Evolutionary conservation across 2,797 vertebrate genomes (phyloP).

Genomic region (Parauchenoglanis punctatus): DNA sequence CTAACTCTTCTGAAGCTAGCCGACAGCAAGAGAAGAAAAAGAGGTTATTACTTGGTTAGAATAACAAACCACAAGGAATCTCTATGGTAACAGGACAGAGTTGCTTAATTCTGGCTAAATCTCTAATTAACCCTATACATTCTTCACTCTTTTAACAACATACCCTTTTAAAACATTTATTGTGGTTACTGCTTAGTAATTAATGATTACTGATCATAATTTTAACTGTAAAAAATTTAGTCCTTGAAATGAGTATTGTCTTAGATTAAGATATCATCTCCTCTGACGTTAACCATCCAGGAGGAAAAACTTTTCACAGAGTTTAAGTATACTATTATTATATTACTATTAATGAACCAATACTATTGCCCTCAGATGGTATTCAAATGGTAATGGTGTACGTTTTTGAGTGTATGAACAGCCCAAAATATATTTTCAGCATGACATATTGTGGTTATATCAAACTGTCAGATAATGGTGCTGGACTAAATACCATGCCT

Average conservation of each 20-base stretch:
- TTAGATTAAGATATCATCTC: background rate
- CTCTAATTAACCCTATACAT: slow-evolving; percentile 23
- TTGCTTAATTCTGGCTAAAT: slow-evolving; percentile 40
- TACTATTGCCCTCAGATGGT: background rate
- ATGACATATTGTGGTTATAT: background rate
- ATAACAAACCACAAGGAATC: slow-evolving; percentile 38
- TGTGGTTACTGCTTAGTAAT: background rate
- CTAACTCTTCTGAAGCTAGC: slow-evolving; percentile 16
- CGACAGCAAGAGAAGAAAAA: background rate
- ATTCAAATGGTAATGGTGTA: no score
- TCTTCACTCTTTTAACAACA: background rate
- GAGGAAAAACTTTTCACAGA: background rate
- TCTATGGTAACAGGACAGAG: slow-evolving; percentile 43
- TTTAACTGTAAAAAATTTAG: background rate
- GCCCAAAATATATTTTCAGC: background rate
- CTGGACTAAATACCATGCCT: background rate
- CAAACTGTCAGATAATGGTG: background rate
- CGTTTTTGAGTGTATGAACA: background rate
- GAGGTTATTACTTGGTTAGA: slow-evolving; percentile 35
- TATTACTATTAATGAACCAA: background rate
- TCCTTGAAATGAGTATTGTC: background rate
- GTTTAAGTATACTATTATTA: background rate
- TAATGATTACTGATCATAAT: background rate
- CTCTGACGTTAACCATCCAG: background rate
- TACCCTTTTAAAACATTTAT: background rate